Evolutionary conservation across 2,888 invertebrate species (phyloP), one percentile per base, ranked within the genome.

Genomic region (Mechanitis mazaeus): DNA sequence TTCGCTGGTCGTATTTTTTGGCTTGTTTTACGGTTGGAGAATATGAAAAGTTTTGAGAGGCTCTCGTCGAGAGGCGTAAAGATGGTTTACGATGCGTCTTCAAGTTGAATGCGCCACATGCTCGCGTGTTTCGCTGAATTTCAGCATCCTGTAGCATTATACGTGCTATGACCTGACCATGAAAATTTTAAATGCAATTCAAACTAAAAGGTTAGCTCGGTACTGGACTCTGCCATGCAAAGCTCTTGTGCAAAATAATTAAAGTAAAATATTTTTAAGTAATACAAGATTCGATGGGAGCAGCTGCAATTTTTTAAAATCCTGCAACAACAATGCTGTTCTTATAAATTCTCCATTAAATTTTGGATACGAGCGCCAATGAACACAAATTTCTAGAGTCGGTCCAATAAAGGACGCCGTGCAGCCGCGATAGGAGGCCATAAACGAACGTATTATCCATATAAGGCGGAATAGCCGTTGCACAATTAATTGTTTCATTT

Each of bases 401-500:
- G 85, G 88, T 85, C 84, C 88, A 87, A 89, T 89, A 89, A 87
- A 88, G 87, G 88, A 87, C 85, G 87, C 79, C 82, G 80, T 87
- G 88, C 88, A 89, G 86, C 87, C 89, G 86, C 89, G 90, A 87
- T 89, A 89, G 90, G 87, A 87, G 87, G 82, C 88, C 83, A 89
- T 89, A 89, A 89, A 90, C 89, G 90, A 86, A 87, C 89, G 88
- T 88, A 89, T 90, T 90, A 90, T 89, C 90, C 90, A 90, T 90
- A 89, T 90, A 90, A 90, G 90, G 88, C 90, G 87, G 83, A 87
- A 90, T 90, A 88, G 89, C 90, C 90, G 89, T 90, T 90, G 89
- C 90, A 90, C 90, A 90, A 90, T 90, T 90, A 90, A 90, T 90
- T 90, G 90, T 90, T 90, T 90, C 89, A 90, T 90, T 90, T 90